Percentiles rank a stretch among this genome's conserved stretches.
These are phyloP conservation scores for Perithous albicinctus DNA, from an alignment of 2,888 invertebrate species.

Conservation along the genomic window DNA sequence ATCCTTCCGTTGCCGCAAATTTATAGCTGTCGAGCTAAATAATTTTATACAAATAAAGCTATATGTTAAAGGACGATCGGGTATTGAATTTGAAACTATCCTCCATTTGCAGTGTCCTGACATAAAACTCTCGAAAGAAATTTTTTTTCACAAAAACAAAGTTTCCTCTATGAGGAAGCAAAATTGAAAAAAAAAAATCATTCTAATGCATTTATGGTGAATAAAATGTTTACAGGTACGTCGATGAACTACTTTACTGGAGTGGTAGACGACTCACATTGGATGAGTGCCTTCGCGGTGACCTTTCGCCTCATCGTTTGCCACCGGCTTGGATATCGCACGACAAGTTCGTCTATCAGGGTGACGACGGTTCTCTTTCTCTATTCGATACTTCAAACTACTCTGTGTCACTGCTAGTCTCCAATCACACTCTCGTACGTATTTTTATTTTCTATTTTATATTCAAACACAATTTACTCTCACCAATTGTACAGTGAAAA, in stretches of 20 bases:
- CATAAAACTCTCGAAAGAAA: too few relatives aligned
- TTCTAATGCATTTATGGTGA: neutral
- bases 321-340: constrained; percentile 93
- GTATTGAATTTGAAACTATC: too few relatives aligned
- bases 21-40: too few relatives aligned
- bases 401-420: constrained; percentile 92
- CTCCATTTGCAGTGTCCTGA: too few relatives aligned
- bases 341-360: constrained; percentile 94
- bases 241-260: constrained; percentile 95
- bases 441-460: constrained; percentile 15
- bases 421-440: constrained; percentile 94
- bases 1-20: too few relatives aligned
- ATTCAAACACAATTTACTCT: neutral
- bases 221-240: constrained; percentile 87
- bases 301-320: constrained; percentile 89
- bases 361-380: constrained; percentile 93
- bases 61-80: too few relatives aligned
- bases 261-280: constrained; percentile 94
- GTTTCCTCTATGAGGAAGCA: too few relatives aligned
- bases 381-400: constrained; percentile 93
- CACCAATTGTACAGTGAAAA: neutral
- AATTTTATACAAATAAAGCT: too few relatives aligned
- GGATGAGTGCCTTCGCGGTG: constrained; percentile 93
- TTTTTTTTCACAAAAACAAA: too few relatives aligned
- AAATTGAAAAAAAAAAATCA: neutral